Conservation (phyloP, 2,113 vertebrate genomes). For the Patagioenas fasciata region DNA sequence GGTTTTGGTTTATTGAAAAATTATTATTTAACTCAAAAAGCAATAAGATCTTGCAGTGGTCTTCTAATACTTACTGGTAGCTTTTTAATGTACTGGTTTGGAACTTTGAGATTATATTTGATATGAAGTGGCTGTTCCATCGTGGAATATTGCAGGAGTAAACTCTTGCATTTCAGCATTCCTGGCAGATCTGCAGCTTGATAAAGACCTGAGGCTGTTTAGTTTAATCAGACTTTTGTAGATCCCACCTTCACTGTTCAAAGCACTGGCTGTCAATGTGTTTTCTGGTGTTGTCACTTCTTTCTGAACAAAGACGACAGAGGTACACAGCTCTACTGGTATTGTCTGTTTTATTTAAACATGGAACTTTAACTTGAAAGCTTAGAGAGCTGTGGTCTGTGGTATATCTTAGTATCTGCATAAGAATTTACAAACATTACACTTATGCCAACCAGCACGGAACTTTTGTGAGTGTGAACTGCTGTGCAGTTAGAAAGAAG, state of each 20-base stretch:
- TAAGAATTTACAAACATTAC: no score
- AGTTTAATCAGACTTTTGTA: conserved; percentile 69
- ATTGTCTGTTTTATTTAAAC: conserved; percentile 55
- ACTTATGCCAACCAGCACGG: not conserved
- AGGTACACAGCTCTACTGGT: conserved; percentile 43
- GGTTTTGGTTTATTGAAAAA: conserved; percentile 67
- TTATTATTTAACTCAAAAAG: conserved; percentile 65
- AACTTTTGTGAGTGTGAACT: no score
- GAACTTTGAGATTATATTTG: conserved; percentile 75
- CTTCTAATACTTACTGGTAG: conserved; percentile 61
- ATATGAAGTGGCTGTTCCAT: conserved; percentile 69
- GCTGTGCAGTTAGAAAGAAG: no score
- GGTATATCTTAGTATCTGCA: not conserved
- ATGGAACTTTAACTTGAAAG: not conserved
- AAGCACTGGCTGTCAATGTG: conserved; percentile 78
- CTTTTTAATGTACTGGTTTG: conserved; percentile 71
- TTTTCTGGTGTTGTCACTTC: conserved; percentile 81
- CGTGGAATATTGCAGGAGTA: conserved; percentile 70
- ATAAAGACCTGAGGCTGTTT: conserved; percentile 57
- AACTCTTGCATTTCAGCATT: conserved; percentile 74
- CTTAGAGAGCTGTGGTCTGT: not conserved
- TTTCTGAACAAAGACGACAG: conserved; percentile 77
- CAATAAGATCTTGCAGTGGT: conserved; percentile 74
- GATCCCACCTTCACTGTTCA: conserved; percentile 69
- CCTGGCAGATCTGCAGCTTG: conserved; percentile 65